A percentile compares a stretch with the other conserved stretches of the same genome.
Evolutionary conservation across 2,113 vertebrate species (phyloP).

Genomic region (Vanacampus margaritifer): DNA sequence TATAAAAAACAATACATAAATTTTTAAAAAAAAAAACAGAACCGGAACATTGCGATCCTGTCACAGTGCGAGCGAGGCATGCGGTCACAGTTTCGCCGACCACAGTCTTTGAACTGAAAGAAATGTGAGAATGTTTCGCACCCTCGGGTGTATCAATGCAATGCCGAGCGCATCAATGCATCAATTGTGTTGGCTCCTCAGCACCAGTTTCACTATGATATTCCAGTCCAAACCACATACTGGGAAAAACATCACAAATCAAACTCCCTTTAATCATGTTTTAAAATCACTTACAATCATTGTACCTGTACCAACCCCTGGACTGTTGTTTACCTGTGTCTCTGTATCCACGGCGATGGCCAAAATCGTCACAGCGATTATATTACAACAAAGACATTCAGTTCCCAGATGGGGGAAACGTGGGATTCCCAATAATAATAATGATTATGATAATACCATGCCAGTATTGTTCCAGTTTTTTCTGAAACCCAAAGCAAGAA

Average conservation of each 20-base stretch:
- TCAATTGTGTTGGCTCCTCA: conserved; percentile 17
- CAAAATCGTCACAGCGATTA: conserved; percentile 58
- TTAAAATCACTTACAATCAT: not conserved
- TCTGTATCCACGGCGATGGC: conserved; percentile 47
- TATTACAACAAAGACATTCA: conserved; percentile 67
- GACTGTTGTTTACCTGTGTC: conserved; percentile 63
- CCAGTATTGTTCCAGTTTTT: conserved; percentile 65
- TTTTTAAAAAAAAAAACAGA: not conserved
- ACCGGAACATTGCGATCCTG: conserved; percentile 43
- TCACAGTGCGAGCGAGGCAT: conserved; percentile 4
- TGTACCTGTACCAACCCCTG: not conserved
- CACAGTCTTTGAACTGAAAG: conserved; percentile 9
- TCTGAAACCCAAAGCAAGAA: conserved; percentile 25
- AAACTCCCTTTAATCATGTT: not conserved
- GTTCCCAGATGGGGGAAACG: conserved; percentile 58
- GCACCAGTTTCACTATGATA: not conserved
- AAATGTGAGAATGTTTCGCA: conserved; percentile 13
- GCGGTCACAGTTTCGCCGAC: conserved; percentile 18
- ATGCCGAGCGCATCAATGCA: not conserved
- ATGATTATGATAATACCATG: not conserved
- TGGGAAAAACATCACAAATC: not conserved
- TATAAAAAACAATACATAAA: conserved; percentile 11
- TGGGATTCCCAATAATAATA: conserved; percentile 58
- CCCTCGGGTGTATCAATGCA: conserved; percentile 6
- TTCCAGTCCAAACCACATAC: not conserved